Conservation (phyloP, 2,888 invertebrate genomes). For the Ichneumon xanthorius region DNA sequence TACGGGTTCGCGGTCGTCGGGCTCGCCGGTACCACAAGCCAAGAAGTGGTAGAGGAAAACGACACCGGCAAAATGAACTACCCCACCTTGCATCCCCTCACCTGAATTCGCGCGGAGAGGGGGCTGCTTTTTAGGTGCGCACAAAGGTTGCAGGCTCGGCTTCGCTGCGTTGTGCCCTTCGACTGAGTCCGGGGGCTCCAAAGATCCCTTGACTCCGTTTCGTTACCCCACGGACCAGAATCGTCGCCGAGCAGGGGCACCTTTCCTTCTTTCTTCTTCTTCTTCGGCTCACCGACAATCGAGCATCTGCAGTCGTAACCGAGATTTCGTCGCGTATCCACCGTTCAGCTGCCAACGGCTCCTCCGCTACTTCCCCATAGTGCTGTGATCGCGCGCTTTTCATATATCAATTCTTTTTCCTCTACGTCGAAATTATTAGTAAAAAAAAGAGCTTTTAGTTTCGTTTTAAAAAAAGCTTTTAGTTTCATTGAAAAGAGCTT, state of each 20-base stretch:
- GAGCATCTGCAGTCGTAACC: constrained; percentile 81
- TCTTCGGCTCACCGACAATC: constrained; percentile 53
- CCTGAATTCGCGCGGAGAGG: constrained; percentile 74
- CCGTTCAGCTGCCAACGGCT: constrained; percentile 55
- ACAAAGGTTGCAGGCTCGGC: constrained; percentile 75
- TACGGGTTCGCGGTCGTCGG: constrained; percentile 35
- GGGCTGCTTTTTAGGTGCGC: constrained; percentile 70
- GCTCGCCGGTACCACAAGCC: constrained; percentile 42
- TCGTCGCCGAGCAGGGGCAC: constrained; percentile 51
- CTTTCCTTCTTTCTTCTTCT: constrained; percentile 45
- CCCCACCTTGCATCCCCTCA: constrained; percentile 75
- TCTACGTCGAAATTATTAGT: not conserved
- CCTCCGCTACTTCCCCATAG: constrained; percentile 3
- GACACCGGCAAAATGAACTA: constrained; percentile 54
- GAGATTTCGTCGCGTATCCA: constrained; percentile 77
- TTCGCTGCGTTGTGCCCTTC: constrained; percentile 25
- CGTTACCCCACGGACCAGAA: constrained; percentile 77
- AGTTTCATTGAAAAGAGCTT: not conserved
- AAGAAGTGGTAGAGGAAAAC: constrained; percentile 67
- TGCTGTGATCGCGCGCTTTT: constrained; percentile 34
- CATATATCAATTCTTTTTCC: constrained; percentile 17
- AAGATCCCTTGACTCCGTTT: constrained; percentile 81
- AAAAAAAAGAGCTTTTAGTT: not conserved
- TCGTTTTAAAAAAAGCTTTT: not conserved
- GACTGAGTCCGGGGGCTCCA: constrained; percentile 64